Conservation (phyloP, 2,797 vertebrate species). For the Pipistrellus pygmaeus region DNA sequence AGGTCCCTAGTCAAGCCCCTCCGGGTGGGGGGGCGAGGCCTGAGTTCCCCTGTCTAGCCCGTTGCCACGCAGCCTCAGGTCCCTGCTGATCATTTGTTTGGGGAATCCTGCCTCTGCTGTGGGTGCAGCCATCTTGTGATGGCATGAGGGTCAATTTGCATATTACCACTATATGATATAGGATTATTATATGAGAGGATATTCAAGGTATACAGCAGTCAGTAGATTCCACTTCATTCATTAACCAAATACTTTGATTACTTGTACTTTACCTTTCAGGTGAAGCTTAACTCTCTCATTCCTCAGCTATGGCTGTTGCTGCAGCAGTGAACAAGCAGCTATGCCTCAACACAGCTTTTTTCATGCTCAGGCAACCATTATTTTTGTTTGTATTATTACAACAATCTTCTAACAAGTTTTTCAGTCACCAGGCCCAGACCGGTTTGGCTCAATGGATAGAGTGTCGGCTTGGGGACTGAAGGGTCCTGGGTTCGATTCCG, state of each 20-base stretch:
- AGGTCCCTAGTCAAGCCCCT: too few relatives aligned
- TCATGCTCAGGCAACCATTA: background rate
- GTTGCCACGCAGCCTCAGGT: too few relatives aligned
- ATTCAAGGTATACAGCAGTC: background rate
- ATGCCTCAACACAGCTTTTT: background rate
- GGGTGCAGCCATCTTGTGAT: too few relatives aligned
- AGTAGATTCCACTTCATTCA: slow-evolving; percentile 14
- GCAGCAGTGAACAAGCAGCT: background rate
- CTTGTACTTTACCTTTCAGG: background rate
- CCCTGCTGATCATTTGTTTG: too few relatives aligned
- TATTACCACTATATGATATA: background rate
- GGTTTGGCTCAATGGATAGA: too few relatives aligned
- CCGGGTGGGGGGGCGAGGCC: rapidly evolving
- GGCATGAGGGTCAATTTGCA: too few relatives aligned
- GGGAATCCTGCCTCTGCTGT: too few relatives aligned
- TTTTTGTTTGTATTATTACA: slow-evolving; percentile 21
- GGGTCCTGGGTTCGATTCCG: too few relatives aligned
- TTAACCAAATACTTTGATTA: slow-evolving; percentile 7
- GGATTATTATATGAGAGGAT: background rate
- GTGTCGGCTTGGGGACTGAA: too few relatives aligned
- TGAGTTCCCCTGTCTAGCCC: too few relatives aligned
- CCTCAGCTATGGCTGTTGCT: background rate
- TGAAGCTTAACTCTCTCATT: too few relatives aligned
- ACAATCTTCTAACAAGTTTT: slow-evolving; percentile 36
- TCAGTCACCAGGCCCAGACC: background rate